Conservation (phyloP, 2,888 invertebrate species). For the Drosophila buzzatii region DNA sequence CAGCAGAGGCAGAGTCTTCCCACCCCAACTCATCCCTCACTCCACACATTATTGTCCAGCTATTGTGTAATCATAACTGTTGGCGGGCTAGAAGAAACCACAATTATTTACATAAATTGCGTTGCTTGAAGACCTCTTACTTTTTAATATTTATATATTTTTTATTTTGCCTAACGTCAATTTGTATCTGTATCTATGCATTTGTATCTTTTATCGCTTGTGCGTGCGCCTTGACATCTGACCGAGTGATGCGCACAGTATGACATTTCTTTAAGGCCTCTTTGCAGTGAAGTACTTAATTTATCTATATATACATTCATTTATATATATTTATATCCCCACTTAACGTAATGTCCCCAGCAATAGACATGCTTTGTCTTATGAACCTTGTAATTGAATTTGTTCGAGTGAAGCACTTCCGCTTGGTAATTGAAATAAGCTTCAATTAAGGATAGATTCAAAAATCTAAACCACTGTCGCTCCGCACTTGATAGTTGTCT, state of each 20-base stretch:
- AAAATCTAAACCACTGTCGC: slow-evolving; percentile 6
- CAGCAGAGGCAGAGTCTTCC: slow-evolving; percentile 7
- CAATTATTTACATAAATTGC: slow-evolving; percentile 77
- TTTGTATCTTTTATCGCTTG: slow-evolving; percentile 14
- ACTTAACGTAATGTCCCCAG: slow-evolving; percentile 12
- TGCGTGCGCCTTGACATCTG: slow-evolving; percentile 20
- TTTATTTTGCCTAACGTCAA: slow-evolving; percentile 12
- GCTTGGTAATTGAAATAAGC: slow-evolving; percentile 16
- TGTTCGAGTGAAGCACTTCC: slow-evolving; percentile 16
- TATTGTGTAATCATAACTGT: slow-evolving; percentile 55
- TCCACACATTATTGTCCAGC: slow-evolving; percentile 33
- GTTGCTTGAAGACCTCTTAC: slow-evolving; percentile 64
- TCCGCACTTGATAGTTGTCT: slow-evolving; percentile 10
- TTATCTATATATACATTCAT: slow-evolving; percentile 1
- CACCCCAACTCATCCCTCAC: not conserved
- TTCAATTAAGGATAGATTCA: slow-evolving; percentile 32
- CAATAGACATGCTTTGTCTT: slow-evolving; percentile 26
- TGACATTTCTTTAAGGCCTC: not conserved
- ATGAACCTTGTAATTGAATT: slow-evolving; percentile 57
- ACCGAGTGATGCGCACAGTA: slow-evolving; percentile 20
- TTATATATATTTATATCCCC: not conserved
- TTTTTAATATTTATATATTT: slow-evolving; percentile 22
- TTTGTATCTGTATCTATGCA: slow-evolving; percentile 45
- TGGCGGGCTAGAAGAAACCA: slow-evolving; percentile 71
- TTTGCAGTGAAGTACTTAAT: slow-evolving; percentile 16